Evolutionary conservation across 2,113 vertebrate species (phyloP).

Genomic region (Saccopteryx leptura): DNA sequence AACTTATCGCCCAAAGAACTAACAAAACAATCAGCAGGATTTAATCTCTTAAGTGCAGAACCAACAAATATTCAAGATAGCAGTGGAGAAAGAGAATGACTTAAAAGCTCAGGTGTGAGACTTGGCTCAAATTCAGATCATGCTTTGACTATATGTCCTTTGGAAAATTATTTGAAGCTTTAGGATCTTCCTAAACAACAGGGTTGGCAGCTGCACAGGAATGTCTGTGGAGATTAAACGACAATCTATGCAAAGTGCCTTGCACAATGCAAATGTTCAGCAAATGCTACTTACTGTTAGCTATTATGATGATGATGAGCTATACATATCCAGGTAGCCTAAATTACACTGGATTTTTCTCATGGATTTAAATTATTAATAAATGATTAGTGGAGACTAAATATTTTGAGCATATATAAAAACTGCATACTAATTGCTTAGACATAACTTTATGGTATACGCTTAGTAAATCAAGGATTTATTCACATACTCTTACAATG

Average conservation of each 20-base stretch:
- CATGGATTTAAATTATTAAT: background rate
- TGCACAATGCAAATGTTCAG: background rate
- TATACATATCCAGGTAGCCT: background rate
- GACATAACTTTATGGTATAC: background rate
- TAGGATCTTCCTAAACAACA: background rate
- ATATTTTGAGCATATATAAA: background rate
- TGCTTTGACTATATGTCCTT: background rate
- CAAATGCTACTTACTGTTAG: background rate
- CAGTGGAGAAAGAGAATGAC: background rate
- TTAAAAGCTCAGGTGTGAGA: background rate
- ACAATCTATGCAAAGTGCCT: background rate
- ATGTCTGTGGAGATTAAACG: background rate
- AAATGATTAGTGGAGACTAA: background rate
- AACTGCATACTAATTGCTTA: background rate
- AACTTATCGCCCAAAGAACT: background rate
- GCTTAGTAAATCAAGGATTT: background rate
- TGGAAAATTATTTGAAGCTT: background rate
- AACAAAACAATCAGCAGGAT: background rate
- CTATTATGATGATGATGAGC: background rate
- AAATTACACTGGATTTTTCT: conserved; percentile 10
- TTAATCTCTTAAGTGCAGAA: background rate
- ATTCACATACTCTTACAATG: background rate
- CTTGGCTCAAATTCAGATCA: background rate
- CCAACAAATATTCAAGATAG: background rate
- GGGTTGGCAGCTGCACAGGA: background rate